phyloP scores from a whole-genome alignment of 2,888 invertebrate genomes.

The Mesorhabditis spiculigera region DNA sequence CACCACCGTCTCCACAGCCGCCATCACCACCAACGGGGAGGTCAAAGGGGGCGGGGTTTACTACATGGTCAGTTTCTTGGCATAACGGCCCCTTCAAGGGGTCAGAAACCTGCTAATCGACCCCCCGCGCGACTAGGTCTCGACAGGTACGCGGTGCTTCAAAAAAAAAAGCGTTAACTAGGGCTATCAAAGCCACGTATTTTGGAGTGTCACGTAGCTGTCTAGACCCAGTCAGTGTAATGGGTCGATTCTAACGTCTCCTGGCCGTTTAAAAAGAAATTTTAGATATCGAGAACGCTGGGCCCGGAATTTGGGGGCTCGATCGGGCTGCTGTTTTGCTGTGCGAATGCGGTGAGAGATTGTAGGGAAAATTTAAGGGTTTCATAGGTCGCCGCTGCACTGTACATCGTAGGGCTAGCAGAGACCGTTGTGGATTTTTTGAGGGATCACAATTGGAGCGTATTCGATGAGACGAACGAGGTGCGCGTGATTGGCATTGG shows the following conservation, averaged over 20 bases:
- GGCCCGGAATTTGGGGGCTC: constrained; percentile 93
- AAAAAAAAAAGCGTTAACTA: too few relatives aligned
- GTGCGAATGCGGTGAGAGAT: constrained; percentile 79
- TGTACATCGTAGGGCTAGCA: constrained; percentile 96
- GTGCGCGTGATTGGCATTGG: constrained; percentile 18
- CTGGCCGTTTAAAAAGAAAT: neutral
- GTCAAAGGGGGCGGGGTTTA: constrained; percentile 88
- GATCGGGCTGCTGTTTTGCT: constrained; percentile 90
- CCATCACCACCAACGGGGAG: constrained; percentile 94
- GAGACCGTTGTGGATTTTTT: constrained; percentile 63
- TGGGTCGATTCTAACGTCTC: too few relatives aligned
- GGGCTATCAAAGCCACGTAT: too few relatives aligned
- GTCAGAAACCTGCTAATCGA: neutral
- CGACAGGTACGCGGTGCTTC: too few relatives aligned
- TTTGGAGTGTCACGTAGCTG: too few relatives aligned
- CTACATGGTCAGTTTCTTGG: constrained; percentile 77
- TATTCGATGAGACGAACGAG: neutral
- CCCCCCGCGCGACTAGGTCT: neutral
- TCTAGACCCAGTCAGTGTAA: too few relatives aligned
- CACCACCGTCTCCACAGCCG: constrained; percentile 89
- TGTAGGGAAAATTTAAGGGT: too few relatives aligned
- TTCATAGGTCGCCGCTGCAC: constrained; percentile 57
- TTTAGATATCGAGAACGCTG: constrained; percentile 66
- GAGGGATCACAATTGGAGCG: neutral
- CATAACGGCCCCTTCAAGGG: constrained; percentile 61